A percentile compares a stretch with the other conserved stretches of the same genome.
Conservation (phyloP, 2,888 invertebrate genomes). For the Clitarchus hookeri region DNA sequence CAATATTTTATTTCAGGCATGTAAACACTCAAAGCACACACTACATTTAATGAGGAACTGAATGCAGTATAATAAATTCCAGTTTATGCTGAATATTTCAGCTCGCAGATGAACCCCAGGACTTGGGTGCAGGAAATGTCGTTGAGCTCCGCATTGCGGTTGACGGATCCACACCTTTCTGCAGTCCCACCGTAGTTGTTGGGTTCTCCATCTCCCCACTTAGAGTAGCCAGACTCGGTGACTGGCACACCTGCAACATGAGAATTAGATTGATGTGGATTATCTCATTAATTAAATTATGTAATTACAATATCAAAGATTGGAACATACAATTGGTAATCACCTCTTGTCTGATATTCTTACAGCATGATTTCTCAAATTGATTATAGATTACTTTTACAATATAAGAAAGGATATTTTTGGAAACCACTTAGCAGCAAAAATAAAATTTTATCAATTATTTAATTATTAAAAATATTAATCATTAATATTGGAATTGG, state of each 20-base stretch:
- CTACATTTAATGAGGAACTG: too few species aligned
- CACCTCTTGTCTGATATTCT: not conserved
- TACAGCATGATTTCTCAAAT: not conserved
- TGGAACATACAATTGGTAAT: not conserved
- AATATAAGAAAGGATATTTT: not conserved
- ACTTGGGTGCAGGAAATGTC: slow-evolving; percentile 29
- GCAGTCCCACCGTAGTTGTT: slow-evolving; percentile 25
- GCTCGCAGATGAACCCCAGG: slow-evolving; percentile 39
- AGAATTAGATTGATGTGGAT: not conserved
- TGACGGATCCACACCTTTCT: slow-evolving; percentile 37
- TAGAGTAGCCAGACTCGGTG: slow-evolving; percentile 36
- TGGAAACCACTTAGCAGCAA: not conserved
- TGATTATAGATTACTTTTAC: not conserved
- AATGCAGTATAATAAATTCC: not conserved
- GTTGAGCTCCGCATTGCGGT: slow-evolving; percentile 34
- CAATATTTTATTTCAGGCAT: too few species aligned
- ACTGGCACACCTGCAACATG: slow-evolving; percentile 33
- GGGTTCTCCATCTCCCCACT: slow-evolving; percentile 35
- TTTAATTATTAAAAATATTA: too few species aligned
- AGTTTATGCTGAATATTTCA: not conserved
- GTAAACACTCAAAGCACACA: too few species aligned
- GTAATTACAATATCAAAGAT: too few species aligned
- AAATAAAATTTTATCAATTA: too few species aligned
- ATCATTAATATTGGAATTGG: too few species aligned
- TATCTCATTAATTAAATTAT: not conserved